Evolutionary conservation across 2,113 vertebrate species (phyloP), one percentile per base, ranked within the genome.

Genomic region (Istiophorus platypterus): DNA sequence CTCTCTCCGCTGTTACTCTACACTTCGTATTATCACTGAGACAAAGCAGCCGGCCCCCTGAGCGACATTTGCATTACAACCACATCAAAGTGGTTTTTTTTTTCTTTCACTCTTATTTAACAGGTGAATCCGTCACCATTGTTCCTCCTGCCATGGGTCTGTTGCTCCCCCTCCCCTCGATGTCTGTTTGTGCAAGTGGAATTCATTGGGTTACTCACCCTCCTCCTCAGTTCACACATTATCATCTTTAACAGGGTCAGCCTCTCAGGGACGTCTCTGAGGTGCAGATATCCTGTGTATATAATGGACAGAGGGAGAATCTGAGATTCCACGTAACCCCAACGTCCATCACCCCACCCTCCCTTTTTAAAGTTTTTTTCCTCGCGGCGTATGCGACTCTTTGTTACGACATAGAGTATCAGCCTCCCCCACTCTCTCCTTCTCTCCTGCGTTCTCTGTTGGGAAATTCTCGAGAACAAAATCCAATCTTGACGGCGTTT

Each of bases 221-320:
- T 76, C 70, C 82, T 84, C 82, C 18, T 76, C 58, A 57, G 31
- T 81, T 85, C 76, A 74, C 85, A 72, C 81, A 69, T 85, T 72
- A 82, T 78, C 49, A 58, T 79, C 58, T 74, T 15, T 56, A 75
- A 66, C 67, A 64, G 72, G 73, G 77, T 87, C 74, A 57, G 83
- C 29, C 79, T 77, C 81, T 88, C 8, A 76, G 39, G 59, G 56
- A 68, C 54, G 56, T 87, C 85, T 79, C 72, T 42, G 27, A 80
- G 89, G 82, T 72, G 65, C 26, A 87, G 51, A 81, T 76, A 39
- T 83, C 72, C 80, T 76, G 51, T 84, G 74, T 85, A 85, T 34
- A 72, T 67, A 85, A 78, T 81, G 68, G 65, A 68, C 59, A 66
- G 82, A 81, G 62, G 47, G 78, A 85, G 54, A 39, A 68, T 89